Percentiles rank a stretch among this genome's conserved stretches.
Evolutionary conservation across 2,113 vertebrate species (phyloP).

Genomic region (Mus spicilegus): DNA sequence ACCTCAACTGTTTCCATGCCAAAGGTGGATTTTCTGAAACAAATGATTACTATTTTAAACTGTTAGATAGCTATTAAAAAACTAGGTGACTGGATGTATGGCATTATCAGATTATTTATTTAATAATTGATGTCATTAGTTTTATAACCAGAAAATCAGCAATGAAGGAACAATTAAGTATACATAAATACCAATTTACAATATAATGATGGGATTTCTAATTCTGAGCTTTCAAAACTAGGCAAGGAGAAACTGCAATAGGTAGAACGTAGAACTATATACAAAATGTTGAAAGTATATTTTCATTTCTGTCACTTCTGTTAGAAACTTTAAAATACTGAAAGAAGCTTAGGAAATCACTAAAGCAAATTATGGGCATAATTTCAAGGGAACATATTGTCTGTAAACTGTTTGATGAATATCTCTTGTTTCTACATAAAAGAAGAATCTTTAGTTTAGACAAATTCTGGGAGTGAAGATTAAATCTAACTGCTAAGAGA

Average conservation of each 20-base stretch:
- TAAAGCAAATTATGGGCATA: not conserved
- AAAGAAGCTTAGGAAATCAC: not conserved
- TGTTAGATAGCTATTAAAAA: not conserved
- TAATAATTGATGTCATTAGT: not conserved
- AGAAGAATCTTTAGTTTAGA: conserved; percentile 25
- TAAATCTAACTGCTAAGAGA: not conserved
- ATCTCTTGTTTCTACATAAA: not conserved
- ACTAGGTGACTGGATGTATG: not conserved
- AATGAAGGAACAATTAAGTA: not conserved
- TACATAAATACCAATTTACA: not conserved
- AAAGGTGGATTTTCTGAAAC: conserved; percentile 15
- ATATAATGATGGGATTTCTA: not conserved
- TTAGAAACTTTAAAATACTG: conserved; percentile 8
- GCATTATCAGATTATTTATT: not conserved
- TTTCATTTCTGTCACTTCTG: not conserved
- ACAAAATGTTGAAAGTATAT: not conserved
- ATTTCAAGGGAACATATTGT: not conserved
- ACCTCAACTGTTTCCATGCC: not conserved
- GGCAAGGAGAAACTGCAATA: not conserved
- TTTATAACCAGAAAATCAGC: not conserved
- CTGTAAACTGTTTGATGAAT: not conserved
- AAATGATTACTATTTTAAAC: not conserved
- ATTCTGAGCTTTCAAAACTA: not conserved
- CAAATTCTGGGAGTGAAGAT: not conserved
- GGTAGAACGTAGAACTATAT: not conserved